phyloP scores from a whole-genome alignment of 2,888 invertebrate species.

The Meganola albula region DNA sequence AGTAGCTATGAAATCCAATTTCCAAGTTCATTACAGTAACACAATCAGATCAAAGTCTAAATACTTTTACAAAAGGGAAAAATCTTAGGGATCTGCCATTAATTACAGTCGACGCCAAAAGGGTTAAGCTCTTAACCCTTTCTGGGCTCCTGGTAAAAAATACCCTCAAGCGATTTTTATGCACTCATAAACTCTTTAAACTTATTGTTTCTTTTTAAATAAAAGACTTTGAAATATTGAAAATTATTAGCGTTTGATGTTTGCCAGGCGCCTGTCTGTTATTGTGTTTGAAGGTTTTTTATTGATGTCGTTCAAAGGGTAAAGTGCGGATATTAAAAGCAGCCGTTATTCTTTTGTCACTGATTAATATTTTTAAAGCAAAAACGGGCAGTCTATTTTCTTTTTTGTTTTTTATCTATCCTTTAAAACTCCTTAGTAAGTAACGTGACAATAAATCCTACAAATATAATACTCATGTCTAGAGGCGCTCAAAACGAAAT shows the following conservation, averaged over 20 bases:
- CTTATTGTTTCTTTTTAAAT: conserved; percentile 69
- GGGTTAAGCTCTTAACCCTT: conserved; percentile 65
- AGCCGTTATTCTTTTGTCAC: conserved; percentile 17
- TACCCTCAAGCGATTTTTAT: conserved; percentile 57
- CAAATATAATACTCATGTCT: no score
- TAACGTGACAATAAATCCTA: no score
- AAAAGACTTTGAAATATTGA: conserved; percentile 66
- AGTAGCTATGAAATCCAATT: conserved; percentile 16
- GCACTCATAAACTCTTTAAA: conserved; percentile 61
- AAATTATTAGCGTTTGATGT: conserved; percentile 68
- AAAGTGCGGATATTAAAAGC: conserved; percentile 20
- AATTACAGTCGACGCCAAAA: conserved; percentile 65
- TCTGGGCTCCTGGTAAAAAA: conserved; percentile 43
- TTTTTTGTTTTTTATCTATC: no score
- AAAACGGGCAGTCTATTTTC: no score
- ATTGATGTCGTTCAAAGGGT: conserved; percentile 23
- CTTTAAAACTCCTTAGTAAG: no score
- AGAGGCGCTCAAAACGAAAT: no score
- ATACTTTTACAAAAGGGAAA: conserved; percentile 37
- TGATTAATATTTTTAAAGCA: conserved; percentile 10
- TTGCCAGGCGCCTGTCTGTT: conserved; percentile 33
- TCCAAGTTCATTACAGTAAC: conserved; percentile 32
- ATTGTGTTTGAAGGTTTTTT: conserved; percentile 15
- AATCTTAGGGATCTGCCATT: conserved; percentile 57
- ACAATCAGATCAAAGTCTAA: conserved; percentile 56